Base-by-base conservation (phyloP, 2,113 vertebrate genomes). In the Abramis brama region DNA sequence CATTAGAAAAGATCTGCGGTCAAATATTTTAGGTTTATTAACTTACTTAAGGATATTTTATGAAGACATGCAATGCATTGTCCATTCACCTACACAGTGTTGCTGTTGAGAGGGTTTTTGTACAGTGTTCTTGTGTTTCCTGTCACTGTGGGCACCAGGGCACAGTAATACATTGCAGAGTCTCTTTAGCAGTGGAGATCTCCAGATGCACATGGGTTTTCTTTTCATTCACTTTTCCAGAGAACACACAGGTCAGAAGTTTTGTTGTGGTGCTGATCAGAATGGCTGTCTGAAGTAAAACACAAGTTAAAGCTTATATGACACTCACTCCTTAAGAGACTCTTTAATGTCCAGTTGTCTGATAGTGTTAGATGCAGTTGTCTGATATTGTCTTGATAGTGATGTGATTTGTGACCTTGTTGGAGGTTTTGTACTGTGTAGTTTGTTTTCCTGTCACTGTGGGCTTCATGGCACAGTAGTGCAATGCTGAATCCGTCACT, bases 391-490 rank as follows among this genome's bases (percentile, higher is more conserved):
- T 64, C 60, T 62, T 33, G 30, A 33, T 33, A 33, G 30, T 27
- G 11, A 64, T 64, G 23, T 25, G 11, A 12, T 62, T 25, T 64
- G 25, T 27, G 62, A 64, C 27, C 25, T 27, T 43, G 30, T 23
- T 21, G 25, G 23, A 13, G 52, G 77, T 86, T 86, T 76, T 86
- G 85, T 77, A 50, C 52, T 50, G 68, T 33, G 6, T 23, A 23
- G 5, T 23, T 47, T 30, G 15, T n/a, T 62, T 50, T 75, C 25
- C 68, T 82, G 30, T 86, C 78, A 76, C 47, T 79, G 85, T 88
- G 84, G 79, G 79, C 27, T 43, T 12, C 60, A 88, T 25, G 11
- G 84, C 73, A 83, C 79, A 88, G 73, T 82, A 83, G 60, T 78
- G 79, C 21, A 85, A 9, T 1, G 71, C 87, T 27, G 70, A 68